Conservation (phyloP, 53 echinoderm and acorn worm genomes). For the Echinarachnius parma region DNA sequence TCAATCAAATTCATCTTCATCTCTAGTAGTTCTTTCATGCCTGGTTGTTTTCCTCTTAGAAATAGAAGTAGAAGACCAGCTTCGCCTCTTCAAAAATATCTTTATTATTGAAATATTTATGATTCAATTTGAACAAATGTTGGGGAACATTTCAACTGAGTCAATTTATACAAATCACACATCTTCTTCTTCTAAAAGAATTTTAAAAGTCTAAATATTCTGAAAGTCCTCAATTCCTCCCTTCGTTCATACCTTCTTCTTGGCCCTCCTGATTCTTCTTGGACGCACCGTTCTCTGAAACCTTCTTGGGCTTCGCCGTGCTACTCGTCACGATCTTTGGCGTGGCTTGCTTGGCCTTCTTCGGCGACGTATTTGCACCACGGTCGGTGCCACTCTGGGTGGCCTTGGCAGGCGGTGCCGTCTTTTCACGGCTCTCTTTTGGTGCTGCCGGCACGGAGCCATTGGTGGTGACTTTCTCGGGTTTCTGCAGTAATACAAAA, state of each 20-base stretch:
- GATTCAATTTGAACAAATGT: no score
- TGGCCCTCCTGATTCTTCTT: conserved; percentile 3
- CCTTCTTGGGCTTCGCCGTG: conserved; percentile 24
- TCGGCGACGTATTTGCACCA: conserved; percentile 11
- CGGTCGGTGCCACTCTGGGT: not conserved
- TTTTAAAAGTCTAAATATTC: no score
- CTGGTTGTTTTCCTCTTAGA: no score
- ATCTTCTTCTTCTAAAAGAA: no score
- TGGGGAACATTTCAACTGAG: no score
- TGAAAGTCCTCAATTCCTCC: no score
- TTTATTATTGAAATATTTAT: no score
- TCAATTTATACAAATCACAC: no score
- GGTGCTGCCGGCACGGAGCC: conserved; percentile 15
- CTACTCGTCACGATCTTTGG: conserved; percentile 19
- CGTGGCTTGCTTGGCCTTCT: conserved; percentile 26
- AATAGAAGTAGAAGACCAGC: no score
- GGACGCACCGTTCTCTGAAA: not conserved
- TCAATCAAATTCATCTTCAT: no score
- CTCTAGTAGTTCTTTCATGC: no score
- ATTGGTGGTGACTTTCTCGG: conserved; percentile 29
- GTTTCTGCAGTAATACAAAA: conserved; percentile 11
- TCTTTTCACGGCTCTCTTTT: conserved; percentile 25
- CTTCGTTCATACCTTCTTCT: conserved; percentile 26
- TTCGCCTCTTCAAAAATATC: no score
- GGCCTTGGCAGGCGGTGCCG: conserved; percentile 1